These are phyloP conservation scores for Semnornis frantzii DNA, from an alignment of 2,113 vertebrate species.

Conservation along the genomic window DNA sequence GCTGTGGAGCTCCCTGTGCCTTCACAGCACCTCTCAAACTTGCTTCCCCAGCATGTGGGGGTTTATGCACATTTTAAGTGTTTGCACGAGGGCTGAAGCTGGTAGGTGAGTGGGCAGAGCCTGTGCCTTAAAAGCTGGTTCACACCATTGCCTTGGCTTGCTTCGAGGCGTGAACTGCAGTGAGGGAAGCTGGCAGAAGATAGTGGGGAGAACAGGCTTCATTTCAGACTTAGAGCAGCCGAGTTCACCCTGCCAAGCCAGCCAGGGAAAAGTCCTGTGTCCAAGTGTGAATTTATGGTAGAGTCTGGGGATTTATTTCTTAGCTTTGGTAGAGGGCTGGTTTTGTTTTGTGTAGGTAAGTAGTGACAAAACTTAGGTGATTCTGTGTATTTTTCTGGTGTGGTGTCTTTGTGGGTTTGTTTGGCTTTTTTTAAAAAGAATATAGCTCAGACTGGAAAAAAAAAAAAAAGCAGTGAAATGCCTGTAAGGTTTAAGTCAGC, in stretches of 20 bases:
- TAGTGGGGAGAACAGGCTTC: neutral
- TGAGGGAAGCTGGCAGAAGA: neutral
- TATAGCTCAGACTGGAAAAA: neutral
- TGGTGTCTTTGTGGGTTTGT: neutral
- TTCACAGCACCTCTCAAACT: neutral
- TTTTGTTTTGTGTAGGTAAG: neutral
- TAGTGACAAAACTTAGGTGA: rapidly evolving
- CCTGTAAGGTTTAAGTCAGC: neutral
- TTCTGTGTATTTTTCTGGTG: neutral
- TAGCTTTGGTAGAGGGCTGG: neutral
- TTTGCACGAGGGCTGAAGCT: neutral
- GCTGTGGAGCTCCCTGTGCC: rapidly evolving
- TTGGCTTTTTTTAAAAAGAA: neutral
- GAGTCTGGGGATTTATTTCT: neutral
- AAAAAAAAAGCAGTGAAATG: neutral
- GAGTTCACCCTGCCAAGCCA: neutral
- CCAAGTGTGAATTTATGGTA: neutral
- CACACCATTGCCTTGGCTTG: neutral
- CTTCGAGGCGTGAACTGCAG: neutral
- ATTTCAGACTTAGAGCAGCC: neutral
- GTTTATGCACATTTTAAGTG: rapidly evolving
- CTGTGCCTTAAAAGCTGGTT: neutral
- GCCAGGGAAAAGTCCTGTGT: no score
- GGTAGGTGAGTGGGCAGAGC: neutral
- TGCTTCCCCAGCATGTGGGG: rapidly evolving